Evolutionary conservation across 2,797 vertebrate genomes (phyloP), one percentile per base, ranked within the genome.

Genomic region (Pantherophis alleghaniensis): DNA sequence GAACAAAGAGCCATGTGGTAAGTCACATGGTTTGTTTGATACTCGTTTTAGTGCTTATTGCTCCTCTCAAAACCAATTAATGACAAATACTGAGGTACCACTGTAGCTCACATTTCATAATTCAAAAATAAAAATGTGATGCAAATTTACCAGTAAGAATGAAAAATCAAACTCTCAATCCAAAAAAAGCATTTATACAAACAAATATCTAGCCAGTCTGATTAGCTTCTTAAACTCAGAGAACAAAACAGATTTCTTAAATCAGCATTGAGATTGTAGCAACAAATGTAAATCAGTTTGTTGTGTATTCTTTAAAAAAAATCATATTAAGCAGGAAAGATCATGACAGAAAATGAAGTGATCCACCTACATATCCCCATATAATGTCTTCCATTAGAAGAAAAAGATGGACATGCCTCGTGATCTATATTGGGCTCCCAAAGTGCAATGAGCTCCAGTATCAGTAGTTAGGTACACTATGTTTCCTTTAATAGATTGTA

Each of bases 391-490:
- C 37, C 10, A 24, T 83, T 24, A 47, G 74, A 83, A 83, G 37
- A 83, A 83, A 83, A 47, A 47, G 20, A 47, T 83, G 74, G 20
- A 18, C 18, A 37, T 37, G 9, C 20, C 20, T 47, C 20, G 1
- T 83, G 74, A 20, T 11, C 37, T 37, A 83, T 83, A 22, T 24
- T 47, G 37, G 9, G 9, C 4, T 37, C 14, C 9, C 37, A 83
- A 47, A 47, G 10, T 83, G 37, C 37, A 83, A 47, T 12, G 37
- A 47, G 37, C 4, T 4, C 37, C 37, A 79, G 9, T 83, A 24
- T 83, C 37, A 9, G 9, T 42, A 83, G 20, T 22, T 47, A 83
- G 37, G 91, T 57, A 92, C 95, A 96, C 60, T 92, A 90, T 86
- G 91, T 12, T 10, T 12, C 61, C 6, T 47, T 91, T 91, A 86